A percentile compares a stretch with the other conserved stretches of the same genome.
phyloP scores from a whole-genome alignment of 92 coral and sea anemone genomes.

The Phymanthus crucifer region DNA sequence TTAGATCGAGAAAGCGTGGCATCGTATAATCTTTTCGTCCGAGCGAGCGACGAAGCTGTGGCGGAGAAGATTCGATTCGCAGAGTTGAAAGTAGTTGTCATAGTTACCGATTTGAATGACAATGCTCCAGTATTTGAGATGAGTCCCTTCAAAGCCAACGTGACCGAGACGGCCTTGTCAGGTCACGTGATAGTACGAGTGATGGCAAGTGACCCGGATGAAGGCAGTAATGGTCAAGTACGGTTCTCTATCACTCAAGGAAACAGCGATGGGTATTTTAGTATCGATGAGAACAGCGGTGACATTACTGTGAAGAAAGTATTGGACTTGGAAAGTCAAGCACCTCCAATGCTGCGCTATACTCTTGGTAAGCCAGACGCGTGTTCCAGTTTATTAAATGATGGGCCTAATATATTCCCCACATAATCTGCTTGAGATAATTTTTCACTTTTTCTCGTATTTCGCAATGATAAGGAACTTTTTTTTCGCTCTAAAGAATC shows the following conservation, averaged over 20 bases:
- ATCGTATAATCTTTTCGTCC: slow-evolving; percentile 46
- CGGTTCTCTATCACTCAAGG: slow-evolving; percentile 64
- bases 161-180: slow-evolving; percentile 61
- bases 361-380: slow-evolving; percentile 47
- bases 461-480: no score
- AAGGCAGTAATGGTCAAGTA: slow-evolving; percentile 61
- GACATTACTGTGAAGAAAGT: slow-evolving; percentile 63
- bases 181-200: slow-evolving; percentile 54
- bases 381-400: not conserved
- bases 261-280: slow-evolving; percentile 62
- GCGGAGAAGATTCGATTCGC: slow-evolving; percentile 64
- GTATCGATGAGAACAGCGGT: slow-evolving; percentile 50
- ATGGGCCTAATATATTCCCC: no score
- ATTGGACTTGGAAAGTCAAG: slow-evolving; percentile 60
- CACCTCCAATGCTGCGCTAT: slow-evolving; percentile 44
- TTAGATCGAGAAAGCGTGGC: slow-evolving; percentile 70
- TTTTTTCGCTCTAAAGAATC: no score
- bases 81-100: slow-evolving; percentile 38
- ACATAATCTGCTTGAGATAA: no score
- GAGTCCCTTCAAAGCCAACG: slow-evolving; percentile 16
- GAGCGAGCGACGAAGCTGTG: slow-evolving; percentile 76
- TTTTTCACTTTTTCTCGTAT: no score
- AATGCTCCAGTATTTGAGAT: slow-evolving; percentile 68
- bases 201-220: slow-evolving; percentile 63
- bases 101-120: slow-evolving; percentile 67